A percentile compares a stretch with the other conserved stretches of the same genome.
Conservation (phyloP, 2,888 invertebrate genomes). For the Keiferia lycopersicella region DNA sequence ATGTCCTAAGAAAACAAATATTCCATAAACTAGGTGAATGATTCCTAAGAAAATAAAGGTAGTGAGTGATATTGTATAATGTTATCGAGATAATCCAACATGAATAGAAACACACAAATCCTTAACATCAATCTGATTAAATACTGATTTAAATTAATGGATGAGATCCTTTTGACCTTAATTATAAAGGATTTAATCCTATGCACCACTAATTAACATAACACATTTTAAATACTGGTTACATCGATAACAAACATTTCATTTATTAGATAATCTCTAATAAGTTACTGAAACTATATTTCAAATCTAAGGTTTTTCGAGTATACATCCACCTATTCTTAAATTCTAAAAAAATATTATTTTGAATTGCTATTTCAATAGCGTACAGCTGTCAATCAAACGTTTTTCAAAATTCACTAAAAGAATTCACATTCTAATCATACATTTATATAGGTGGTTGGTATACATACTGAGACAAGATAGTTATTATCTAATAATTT, state of each 20-base stretch:
- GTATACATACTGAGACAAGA: background rate
- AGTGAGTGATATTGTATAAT: too few species aligned
- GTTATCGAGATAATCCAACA: too few species aligned
- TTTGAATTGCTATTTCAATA: background rate
- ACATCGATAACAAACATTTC: conserved; percentile 34
- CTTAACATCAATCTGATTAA: background rate
- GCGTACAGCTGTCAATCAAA: background rate
- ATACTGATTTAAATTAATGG: conserved; percentile 20
- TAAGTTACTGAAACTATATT: background rate
- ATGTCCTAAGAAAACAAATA: conserved; percentile 31
- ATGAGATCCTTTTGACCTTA: conserved; percentile 19
- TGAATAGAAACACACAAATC: background rate
- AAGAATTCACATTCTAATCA: background rate
- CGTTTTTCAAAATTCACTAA: background rate
- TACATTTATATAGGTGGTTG: background rate
- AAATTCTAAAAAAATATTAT: background rate
- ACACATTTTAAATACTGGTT: conserved; percentile 32
- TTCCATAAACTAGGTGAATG: background rate
- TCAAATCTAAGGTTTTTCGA: background rate
- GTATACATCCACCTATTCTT: background rate
- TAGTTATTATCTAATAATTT: background rate
- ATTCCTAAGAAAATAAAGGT: background rate
- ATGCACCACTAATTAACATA: conserved; percentile 14
- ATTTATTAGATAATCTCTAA: background rate
- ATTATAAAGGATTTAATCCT: conserved; percentile 24